Evolutionary conservation across 2,113 vertebrate genomes (phyloP).

Genomic region (Glaucomys volans): DNA sequence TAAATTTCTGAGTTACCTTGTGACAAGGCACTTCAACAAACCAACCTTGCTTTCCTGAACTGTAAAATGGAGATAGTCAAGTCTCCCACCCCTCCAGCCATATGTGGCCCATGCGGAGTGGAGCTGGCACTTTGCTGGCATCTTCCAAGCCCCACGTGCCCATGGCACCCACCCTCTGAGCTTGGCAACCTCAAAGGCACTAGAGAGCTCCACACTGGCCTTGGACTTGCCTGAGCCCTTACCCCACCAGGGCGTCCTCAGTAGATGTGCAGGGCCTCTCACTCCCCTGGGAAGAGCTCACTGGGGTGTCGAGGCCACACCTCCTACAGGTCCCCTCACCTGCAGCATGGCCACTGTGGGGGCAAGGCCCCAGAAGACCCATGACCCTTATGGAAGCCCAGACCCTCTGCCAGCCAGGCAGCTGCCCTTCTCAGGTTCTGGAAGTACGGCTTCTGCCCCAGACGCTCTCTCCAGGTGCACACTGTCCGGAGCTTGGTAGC

Average conservation of each 20-base stretch:
- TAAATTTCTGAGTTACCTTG: neutral
- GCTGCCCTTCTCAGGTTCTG: too few species aligned
- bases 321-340: too few species aligned
- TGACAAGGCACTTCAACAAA: neutral
- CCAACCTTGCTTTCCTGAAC: neutral
- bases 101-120: too few species aligned
- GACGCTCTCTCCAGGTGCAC: neutral
- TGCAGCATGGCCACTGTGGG: too few species aligned
- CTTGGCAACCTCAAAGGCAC: too few species aligned
- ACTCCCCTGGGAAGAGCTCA: too few species aligned
- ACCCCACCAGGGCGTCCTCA: too few species aligned
- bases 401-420: too few species aligned
- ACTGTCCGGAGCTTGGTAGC: neutral
- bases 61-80: neutral
- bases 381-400: neutral
- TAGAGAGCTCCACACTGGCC: neutral
- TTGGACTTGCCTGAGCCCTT: neutral
- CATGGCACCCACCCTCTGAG: neutral
- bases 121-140: neutral
- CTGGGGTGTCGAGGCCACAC: too few species aligned
- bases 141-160: accelerated
- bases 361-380: too few species aligned
- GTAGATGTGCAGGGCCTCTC: too few species aligned
- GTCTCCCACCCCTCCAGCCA: neutral
- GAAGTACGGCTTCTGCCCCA: too few species aligned